Evolutionary conservation across 2,888 invertebrate species (phyloP), one percentile per base, ranked within the genome.

Genomic region (Drosophila emarginata): DNA sequence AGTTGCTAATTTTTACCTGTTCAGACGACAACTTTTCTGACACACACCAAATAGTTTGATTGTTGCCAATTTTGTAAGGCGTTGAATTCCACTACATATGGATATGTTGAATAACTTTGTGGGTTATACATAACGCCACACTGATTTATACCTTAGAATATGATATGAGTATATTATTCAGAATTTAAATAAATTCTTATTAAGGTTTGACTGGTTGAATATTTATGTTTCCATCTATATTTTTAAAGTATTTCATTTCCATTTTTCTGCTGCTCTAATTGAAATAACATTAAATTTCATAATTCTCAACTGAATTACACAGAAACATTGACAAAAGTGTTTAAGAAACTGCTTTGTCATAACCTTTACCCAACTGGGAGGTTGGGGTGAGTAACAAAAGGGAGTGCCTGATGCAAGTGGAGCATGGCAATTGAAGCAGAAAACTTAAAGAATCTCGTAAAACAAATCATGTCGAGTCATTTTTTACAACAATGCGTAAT

Each of bases 391-490:
- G 69, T 70, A 77, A 67, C 18, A 45, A 45, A 61, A 61, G 18
- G 61, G 67, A 57, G 58, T 59, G 57, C 50, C n/a, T 56, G 51
- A 37, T 32, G 79, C 76, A 75, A 80, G 18, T 77, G 76, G 76
- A 62, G 66, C 64, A 54, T 54, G 40, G 15, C 53, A 65, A 54
- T 67, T 66, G 66, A 65, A 62, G 66, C 50, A 14, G n/a, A 40
- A 40, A 40, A 15, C 14, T 14, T 9, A 45, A 18, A 64, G 77
- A 79, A 71, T 77, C 65, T 64, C 69, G 18, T 45, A 7, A 45
- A 45, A 32, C 39, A 54, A 79, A 79, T 87, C 73, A 71, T 87
- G 80, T 77, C 88, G 67, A 82, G 64, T 87, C 87, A 79, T 80
- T 76, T 64, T 52, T 67, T 37, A 53, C 59, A 56, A 51, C 65